Conservation (phyloP, 2,797 vertebrate genomes). For the Betta splendens region DNA sequence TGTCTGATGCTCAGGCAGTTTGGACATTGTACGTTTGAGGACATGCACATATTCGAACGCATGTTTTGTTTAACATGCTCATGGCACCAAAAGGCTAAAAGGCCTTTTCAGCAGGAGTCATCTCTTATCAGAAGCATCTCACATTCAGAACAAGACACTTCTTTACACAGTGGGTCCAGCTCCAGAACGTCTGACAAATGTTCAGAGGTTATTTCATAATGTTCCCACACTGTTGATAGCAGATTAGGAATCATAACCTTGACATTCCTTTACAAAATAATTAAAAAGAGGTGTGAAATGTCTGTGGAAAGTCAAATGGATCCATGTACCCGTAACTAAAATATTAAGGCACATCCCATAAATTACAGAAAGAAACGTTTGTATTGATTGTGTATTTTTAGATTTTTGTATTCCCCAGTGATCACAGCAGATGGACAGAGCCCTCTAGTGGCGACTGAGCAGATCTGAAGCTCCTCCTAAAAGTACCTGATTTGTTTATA, state of each 20-base stretch:
- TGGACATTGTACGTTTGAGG: neutral
- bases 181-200: neutral
- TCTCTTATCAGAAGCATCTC: neutral
- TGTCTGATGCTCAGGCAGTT: too few species aligned
- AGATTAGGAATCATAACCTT: neutral
- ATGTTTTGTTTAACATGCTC: neutral
- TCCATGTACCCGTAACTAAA: too few species aligned
- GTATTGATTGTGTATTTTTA: neutral
- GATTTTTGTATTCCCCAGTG: neutral
- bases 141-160: neutral
- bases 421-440: neutral
- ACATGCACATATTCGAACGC: neutral
- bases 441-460: conserved; percentile 30
- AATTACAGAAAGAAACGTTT: neutral
- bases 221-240: neutral
- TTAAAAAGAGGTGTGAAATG: too few species aligned
- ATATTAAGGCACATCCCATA: too few species aligned
- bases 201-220: neutral
- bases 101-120: neutral
- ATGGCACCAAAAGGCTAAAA: neutral
- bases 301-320: too few species aligned
- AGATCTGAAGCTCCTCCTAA: neutral
- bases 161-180: neutral
- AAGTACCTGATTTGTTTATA: too few species aligned
- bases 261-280: neutral